These are phyloP conservation scores for Torymus texanus DNA, from an alignment of 2,888 invertebrate species.

Conservation along the genomic window DNA sequence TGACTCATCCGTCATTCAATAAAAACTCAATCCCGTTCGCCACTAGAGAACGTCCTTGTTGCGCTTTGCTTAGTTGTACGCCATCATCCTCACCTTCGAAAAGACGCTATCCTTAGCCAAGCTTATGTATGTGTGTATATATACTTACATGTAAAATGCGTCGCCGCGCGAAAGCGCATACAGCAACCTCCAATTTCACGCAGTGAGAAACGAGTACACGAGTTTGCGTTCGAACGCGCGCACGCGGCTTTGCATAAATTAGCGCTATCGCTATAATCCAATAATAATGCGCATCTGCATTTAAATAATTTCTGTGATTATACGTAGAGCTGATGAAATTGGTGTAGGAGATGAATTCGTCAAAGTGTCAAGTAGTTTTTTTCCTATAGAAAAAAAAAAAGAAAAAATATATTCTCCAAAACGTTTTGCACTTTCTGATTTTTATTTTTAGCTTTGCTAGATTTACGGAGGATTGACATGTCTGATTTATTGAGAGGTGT, in stretches of 20 bases:
- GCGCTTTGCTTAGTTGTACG: constrained; percentile 10
- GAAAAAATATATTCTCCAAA: background rate
- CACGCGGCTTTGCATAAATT: background rate
- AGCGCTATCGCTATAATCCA: constrained; percentile 17
- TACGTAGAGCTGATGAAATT: background rate
- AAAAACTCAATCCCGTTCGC: constrained; percentile 45
- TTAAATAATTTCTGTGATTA: constrained; percentile 18
- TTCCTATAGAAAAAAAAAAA: background rate
- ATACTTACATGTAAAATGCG: background rate
- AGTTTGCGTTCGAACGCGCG: background rate
- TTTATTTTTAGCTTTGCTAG: background rate
- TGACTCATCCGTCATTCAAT: constrained; percentile 43
- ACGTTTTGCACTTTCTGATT: background rate
- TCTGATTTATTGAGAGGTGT: too few species aligned
- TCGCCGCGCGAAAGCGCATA: background rate
- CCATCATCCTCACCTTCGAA: constrained; percentile 40
- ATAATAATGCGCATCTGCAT: constrained; percentile 13
- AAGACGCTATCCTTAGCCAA: constrained; percentile 43
- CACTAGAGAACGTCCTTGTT: constrained; percentile 38
- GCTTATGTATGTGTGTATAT: constrained; percentile 6
- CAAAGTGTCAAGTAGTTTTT: background rate
- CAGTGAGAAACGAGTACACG: constrained; percentile 22
- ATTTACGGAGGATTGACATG: background rate
- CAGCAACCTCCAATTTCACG: constrained; percentile 28
- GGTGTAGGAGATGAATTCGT: constrained; percentile 17